A percentile compares a stretch with the other conserved stretches of the same genome.
These are phyloP conservation scores for Eurosta solidaginis DNA, from an alignment of 1,140 invertebrate genomes.

Conservation along the genomic window DNA sequence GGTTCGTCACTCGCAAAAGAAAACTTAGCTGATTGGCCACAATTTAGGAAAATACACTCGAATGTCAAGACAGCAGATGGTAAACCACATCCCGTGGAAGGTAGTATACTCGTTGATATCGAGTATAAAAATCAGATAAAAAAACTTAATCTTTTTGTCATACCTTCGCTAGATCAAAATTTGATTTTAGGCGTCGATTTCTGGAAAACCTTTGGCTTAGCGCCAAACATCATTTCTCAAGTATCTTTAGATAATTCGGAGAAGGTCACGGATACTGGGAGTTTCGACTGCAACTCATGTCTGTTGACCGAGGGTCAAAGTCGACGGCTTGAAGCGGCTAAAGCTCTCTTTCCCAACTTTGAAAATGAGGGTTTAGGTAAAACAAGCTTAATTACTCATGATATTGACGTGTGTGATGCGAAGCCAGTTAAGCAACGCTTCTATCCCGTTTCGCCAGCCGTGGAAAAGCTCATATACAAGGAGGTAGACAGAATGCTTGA, in stretches of 20 bases:
- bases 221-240: neutral
- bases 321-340: neutral
- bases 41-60: too few relatives aligned
- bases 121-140: too few relatives aligned
- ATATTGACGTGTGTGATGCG: conserved; percentile 43
- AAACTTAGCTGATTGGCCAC: too few relatives aligned
- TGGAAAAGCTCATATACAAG: conserved; percentile 24
- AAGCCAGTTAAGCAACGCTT: conserved; percentile 45
- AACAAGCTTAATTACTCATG: conserved; percentile 40
- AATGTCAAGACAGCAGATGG: too few relatives aligned
- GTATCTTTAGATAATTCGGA: neutral
- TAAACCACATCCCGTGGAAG: too few relatives aligned
- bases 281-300: neutral
- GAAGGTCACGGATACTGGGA: neutral
- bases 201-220: too few relatives aligned
- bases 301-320: neutral
- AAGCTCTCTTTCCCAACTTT: neutral
- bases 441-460: conserved; percentile 41
- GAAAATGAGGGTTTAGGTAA: conserved; percentile 30
- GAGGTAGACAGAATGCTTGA: conserved; percentile 7
- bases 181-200: too few relatives aligned
- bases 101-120: too few relatives aligned
- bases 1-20: too few relatives aligned
- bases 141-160: too few relatives aligned
- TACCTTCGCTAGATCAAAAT: too few relatives aligned